Conservation (phyloP, 2,888 invertebrate genomes). For the Machimus rusticus region DNA sequence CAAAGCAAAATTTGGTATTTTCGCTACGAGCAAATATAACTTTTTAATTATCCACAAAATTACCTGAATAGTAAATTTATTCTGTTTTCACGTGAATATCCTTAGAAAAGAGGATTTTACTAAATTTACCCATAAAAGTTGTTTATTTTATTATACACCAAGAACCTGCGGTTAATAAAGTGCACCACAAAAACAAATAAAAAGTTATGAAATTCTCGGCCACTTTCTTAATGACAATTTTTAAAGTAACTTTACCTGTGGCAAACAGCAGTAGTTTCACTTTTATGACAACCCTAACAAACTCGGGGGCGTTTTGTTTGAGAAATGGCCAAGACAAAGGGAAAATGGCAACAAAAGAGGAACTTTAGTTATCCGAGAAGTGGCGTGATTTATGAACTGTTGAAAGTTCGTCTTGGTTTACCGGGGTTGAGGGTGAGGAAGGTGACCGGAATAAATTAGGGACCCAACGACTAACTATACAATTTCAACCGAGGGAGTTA, state of each 20-base stretch:
- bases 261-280: constrained; percentile 14
- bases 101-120: background rate
- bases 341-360: background rate
- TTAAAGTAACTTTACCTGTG: constrained; percentile 10
- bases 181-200: background rate
- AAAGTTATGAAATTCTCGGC: background rate
- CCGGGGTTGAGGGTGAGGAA: background rate
- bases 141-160: background rate
- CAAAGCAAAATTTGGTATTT: background rate
- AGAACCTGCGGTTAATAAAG: background rate
- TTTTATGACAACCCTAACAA: constrained; percentile 7
- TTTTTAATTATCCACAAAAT: background rate
- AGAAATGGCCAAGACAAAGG: constrained; percentile 11
- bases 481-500: background rate
- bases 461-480: background rate
- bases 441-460: background rate
- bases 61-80: background rate
- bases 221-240: constrained; percentile 10
- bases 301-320: constrained; percentile 11
- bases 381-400: constrained; percentile 14
- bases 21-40: background rate
- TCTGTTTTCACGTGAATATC: background rate
- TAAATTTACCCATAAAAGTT: background rate
- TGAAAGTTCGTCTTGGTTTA: background rate
- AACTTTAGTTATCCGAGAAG: constrained; percentile 9